These are phyloP conservation scores for Palythoa caribaeorum DNA, from an alignment of 92 coral and sea anemone genomes.

Conservation along the genomic window DNA sequence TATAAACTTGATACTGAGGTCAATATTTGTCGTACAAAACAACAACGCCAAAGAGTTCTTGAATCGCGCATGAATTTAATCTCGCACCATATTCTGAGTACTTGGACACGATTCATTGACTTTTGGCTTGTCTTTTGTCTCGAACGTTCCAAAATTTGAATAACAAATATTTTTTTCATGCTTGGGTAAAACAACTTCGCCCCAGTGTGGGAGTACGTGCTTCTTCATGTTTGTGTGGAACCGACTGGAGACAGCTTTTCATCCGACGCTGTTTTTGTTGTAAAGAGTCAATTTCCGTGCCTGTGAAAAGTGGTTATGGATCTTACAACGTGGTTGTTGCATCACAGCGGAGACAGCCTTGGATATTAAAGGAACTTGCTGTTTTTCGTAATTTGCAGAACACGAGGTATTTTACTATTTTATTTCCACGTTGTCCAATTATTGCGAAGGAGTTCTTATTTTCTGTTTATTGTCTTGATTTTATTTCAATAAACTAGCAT, in stretches of 20 bases:
- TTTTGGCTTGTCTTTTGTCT: slow-evolving; percentile 32
- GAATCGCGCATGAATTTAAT: neutral
- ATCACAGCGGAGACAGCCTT: neutral
- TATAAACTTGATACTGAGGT: slow-evolving; percentile 9
- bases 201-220: neutral
- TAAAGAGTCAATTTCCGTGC: neutral
- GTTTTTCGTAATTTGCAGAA: slow-evolving; percentile 2
- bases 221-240: neutral
- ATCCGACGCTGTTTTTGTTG: neutral
- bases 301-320: neutral
- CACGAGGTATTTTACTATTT: slow-evolving; percentile 21
- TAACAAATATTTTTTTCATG: neutral
- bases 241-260: slow-evolving; percentile 18
- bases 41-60: neutral
- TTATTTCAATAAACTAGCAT: no score
- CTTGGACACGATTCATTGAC: slow-evolving; percentile 21
- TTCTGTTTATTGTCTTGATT: neutral
- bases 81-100: neutral
- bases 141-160: slow-evolving; percentile 43
- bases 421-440: neutral
- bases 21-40: slow-evolving; percentile 3
- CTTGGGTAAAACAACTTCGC: neutral
- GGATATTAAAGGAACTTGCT: neutral
- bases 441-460: neutral
- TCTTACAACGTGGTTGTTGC: neutral